phyloP scores from a whole-genome alignment of 1,140 invertebrate species.

The Oncopeltus fasciatus region DNA sequence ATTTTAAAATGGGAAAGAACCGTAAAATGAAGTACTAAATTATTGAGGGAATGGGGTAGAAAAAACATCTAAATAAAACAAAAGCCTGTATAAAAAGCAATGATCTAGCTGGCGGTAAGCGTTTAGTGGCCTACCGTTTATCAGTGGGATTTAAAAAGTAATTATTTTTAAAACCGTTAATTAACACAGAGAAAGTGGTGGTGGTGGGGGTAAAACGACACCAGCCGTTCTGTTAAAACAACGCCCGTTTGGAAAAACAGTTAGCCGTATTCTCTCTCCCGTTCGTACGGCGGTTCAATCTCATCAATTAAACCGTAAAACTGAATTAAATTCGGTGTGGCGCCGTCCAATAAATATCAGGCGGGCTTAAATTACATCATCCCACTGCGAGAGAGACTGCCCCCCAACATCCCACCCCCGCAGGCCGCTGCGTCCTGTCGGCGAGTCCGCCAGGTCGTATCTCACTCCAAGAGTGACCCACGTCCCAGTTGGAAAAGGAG shows the following conservation, averaged over 20 bases:
- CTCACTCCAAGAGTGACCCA: too few species aligned
- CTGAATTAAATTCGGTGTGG: background rate
- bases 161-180: slow-evolving; percentile 8
- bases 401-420: background rate
- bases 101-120: background rate
- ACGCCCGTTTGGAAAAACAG: background rate
- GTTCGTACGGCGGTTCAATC: background rate
- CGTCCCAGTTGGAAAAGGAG: too few species aligned
- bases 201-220: background rate
- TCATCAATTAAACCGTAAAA: slow-evolving; percentile 9
- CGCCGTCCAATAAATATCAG: slow-evolving; percentile 1
- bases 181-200: background rate
- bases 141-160: slow-evolving; percentile 4
- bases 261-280: too few species aligned
- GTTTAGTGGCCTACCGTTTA: background rate
- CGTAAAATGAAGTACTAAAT: too few species aligned
- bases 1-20: too few species aligned
- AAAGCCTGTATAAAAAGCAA: background rate
- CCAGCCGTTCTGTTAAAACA: background rate
- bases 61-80: background rate
- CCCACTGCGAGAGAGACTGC: background rate
- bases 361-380: background rate
- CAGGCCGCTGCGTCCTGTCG: background rate
- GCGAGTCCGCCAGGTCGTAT: too few species aligned
- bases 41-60: too few species aligned